These are phyloP conservation scores for Drosophila austrosaltans DNA, from an alignment of 2,888 invertebrate species.

Conservation along the genomic window DNA sequence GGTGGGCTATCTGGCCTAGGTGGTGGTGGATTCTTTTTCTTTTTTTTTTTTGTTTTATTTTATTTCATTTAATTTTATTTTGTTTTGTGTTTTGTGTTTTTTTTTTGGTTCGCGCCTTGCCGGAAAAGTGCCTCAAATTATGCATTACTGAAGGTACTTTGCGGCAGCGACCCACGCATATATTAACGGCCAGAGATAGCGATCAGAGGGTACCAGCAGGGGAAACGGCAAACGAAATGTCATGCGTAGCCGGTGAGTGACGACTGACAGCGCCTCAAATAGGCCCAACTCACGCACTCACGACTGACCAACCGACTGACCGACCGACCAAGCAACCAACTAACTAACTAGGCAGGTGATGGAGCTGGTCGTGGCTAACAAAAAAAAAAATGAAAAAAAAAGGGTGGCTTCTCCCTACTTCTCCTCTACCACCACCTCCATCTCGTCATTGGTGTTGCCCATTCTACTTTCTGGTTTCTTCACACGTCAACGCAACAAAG, in stretches of 20 bases:
- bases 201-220: constrained; percentile 51
- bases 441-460: background rate
- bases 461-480: constrained; percentile 31
- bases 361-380: constrained; percentile 10
- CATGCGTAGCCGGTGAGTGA: constrained; percentile 68
- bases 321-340: constrained; percentile 13
- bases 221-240: constrained; percentile 44
- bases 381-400: too few species aligned
- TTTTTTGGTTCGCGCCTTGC: constrained; percentile 41
- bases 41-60: constrained; percentile 7
- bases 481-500: constrained; percentile 77
- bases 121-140: constrained; percentile 78
- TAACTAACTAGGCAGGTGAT: constrained; percentile 61
- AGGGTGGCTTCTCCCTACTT: too few species aligned
- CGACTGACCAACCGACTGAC: constrained; percentile 34
- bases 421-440: background rate
- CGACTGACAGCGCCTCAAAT: constrained; percentile 76
- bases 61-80: constrained; percentile 16
- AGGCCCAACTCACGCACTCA: constrained; percentile 68
- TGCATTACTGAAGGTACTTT: constrained; percentile 72
- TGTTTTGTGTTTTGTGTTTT: constrained; percentile 45
- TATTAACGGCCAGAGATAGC: constrained; percentile 74
- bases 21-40: constrained; percentile 14
- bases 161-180: constrained; percentile 64
- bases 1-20: constrained; percentile 7